Evolutionary conservation across 1,140 invertebrate genomes (phyloP), one percentile per base, ranked within the genome.

Genomic region (Oryzaephilus surinamensis): DNA sequence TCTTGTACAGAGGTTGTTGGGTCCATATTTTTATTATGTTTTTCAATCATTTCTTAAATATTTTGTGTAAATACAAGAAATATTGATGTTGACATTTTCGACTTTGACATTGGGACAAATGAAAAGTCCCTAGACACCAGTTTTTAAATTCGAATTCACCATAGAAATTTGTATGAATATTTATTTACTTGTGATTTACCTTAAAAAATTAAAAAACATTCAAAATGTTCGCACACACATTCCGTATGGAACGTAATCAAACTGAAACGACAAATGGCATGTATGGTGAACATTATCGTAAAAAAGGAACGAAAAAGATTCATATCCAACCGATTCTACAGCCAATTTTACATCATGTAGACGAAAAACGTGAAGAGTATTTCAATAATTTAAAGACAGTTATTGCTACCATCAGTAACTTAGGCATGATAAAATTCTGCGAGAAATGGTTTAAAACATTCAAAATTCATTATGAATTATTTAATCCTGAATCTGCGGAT

Each of bases 211-310:
- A 51, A n/a, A n/a, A n/a, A n/a, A n/a, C n/a, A n/a, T n/a, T n/a
- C n/a, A n/a, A n/a, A n/a, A n/a, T n/a, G n/a, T n/a, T n/a, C 32
- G 57, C 60, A 1, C 58, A 61, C 33, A 49, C 49, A 2, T 62
- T 55, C 31, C 30, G 60, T 31, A 58, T 48, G 6, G 53, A 61
- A 43, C 57, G 60, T 26, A 62, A 51, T 39, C 55, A 61, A 52
- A 61, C 60, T 6, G 46, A 39, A 38, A 62, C 58, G 0, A 55
- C 57, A 6, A 60, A 54, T 28, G 26, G 39, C 5, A 41, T 41
- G 6, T 62, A 62, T 31, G 58, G 60, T 4, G 53, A 54, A 34
- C 58, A 54, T 28, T 58, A 54, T 39, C 50, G 43, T 12, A 32
- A 39, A 19, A 34, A 39, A 20, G 37, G 50, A 41, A 52, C 45